Conservation (phyloP, 1,140 invertebrate species). For the Bombus pascuorum region DNA sequence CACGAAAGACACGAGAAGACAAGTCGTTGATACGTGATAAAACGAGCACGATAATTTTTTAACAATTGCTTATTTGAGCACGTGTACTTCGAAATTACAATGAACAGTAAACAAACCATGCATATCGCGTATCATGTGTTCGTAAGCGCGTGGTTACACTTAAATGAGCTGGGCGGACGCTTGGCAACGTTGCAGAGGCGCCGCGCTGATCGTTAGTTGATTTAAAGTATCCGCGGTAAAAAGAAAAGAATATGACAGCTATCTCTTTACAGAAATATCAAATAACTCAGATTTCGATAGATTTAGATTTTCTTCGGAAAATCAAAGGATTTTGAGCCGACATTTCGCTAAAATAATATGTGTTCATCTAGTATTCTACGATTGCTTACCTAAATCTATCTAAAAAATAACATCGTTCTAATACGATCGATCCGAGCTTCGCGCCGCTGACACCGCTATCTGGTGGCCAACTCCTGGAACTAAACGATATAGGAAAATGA, state of each 20-base stretch:
- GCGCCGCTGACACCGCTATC: constrained; percentile 40
- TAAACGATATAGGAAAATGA: constrained; percentile 19
- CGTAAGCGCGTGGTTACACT: constrained; percentile 20
- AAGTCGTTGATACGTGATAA: not conserved
- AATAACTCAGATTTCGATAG: not conserved
- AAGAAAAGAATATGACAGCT: constrained; percentile 71
- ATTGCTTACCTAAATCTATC: constrained; percentile 56
- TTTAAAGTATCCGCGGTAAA: constrained; percentile 78
- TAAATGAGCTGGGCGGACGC: constrained; percentile 5
- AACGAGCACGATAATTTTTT: not conserved
- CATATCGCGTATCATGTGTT: constrained; percentile 43
- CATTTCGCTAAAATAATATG: not conserved
- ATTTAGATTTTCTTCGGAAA: not conserved
- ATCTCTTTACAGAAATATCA: constrained; percentile 31
- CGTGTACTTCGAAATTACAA: constrained; percentile 47
- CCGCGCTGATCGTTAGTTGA: constrained; percentile 70
- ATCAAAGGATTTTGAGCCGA: not conserved
- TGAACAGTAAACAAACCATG: constrained; percentile 59
- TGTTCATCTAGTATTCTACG: not conserved
- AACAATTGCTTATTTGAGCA: constrained; percentile 44
- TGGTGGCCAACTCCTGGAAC: not conserved
- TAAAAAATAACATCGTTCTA: constrained; percentile 66
- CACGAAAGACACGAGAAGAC: not conserved
- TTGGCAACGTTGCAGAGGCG: constrained; percentile 70
- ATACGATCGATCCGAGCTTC: constrained; percentile 66